A percentile compares a stretch with the other conserved stretches of the same genome.
phyloP scores from a whole-genome alignment of 2,888 invertebrate species.

The Malthinus seriepunctatus region DNA sequence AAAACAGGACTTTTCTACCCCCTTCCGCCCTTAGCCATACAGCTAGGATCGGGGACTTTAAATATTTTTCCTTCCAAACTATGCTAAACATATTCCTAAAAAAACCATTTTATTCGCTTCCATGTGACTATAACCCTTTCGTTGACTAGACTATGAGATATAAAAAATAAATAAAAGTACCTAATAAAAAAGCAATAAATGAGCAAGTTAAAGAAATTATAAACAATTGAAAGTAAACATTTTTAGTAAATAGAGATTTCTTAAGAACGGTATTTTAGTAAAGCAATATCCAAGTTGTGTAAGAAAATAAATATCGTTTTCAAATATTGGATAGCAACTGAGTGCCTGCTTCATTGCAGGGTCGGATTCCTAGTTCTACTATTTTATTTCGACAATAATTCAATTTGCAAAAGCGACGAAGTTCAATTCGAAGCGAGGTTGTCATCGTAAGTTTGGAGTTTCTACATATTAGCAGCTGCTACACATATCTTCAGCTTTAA shows the following conservation, averaged over 20 bases:
- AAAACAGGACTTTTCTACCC: too few relatives aligned
- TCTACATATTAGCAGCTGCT: constrained; percentile 36
- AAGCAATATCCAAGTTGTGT: constrained; percentile 37
- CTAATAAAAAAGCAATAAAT: neutral
- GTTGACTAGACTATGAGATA: too few relatives aligned
- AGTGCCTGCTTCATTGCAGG: constrained; percentile 40
- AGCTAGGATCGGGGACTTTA: too few relatives aligned
- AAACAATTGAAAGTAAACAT: neutral
- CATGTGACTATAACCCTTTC: too few relatives aligned
- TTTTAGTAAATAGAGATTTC: constrained; percentile 14
- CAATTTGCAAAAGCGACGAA: constrained; percentile 42
- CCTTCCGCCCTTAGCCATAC: too few relatives aligned
- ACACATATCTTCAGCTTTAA: constrained; percentile 28
- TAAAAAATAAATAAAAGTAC: too few relatives aligned
- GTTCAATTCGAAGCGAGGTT: constrained; percentile 37
- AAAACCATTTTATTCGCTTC: too few relatives aligned
- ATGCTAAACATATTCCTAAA: too few relatives aligned
- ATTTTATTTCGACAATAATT: constrained; percentile 42
- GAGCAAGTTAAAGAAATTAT: neutral
- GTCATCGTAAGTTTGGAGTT: constrained; percentile 32
- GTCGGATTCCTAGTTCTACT: constrained; percentile 38
- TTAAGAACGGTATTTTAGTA: constrained; percentile 30
- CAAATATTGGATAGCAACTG: constrained; percentile 41
- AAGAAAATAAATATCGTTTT: constrained; percentile 42
- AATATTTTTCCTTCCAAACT: too few relatives aligned